Conservation (phyloP, 1,140 invertebrate species). For the Drosophila lacteicornis region DNA sequence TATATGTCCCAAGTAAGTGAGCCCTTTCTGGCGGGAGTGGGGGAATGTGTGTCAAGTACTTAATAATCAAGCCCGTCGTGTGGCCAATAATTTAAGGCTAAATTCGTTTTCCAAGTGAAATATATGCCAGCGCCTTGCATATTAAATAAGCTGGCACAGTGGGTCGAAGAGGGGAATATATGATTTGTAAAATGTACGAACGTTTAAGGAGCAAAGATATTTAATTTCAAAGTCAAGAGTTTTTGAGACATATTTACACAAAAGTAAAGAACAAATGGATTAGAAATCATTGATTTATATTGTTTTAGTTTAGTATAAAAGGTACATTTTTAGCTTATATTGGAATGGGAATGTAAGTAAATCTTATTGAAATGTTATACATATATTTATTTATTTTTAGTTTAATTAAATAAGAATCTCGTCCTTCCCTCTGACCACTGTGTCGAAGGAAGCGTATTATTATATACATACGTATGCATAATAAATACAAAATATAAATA, state of each 20-base stretch:
- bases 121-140: slow-evolving; percentile 62
- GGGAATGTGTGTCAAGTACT: slow-evolving; percentile 55
- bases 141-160: slow-evolving; percentile 64
- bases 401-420: too few relatives aligned
- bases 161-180: not conserved
- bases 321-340: not conserved
- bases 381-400: not conserved
- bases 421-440: not conserved
- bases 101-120: slow-evolving; percentile 70
- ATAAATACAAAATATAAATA: slow-evolving; percentile 77
- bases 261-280: too few relatives aligned
- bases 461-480: slow-evolving; percentile 70
- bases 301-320: too few relatives aligned
- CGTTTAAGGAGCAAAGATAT: not conserved
- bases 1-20: slow-evolving; percentile 21
- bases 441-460: slow-evolving; percentile 21
- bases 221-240: not conserved
- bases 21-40: not conserved
- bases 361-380: too few relatives aligned
- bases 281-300: too few relatives aligned
- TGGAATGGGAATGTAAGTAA: not conserved
- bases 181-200: too few relatives aligned
- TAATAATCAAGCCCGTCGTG: slow-evolving; percentile 63
- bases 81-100: slow-evolving; percentile 70
- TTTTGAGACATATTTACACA: not conserved